Conservation (phyloP, 2,888 invertebrate genomes). For the Operophtera brumata region DNA sequence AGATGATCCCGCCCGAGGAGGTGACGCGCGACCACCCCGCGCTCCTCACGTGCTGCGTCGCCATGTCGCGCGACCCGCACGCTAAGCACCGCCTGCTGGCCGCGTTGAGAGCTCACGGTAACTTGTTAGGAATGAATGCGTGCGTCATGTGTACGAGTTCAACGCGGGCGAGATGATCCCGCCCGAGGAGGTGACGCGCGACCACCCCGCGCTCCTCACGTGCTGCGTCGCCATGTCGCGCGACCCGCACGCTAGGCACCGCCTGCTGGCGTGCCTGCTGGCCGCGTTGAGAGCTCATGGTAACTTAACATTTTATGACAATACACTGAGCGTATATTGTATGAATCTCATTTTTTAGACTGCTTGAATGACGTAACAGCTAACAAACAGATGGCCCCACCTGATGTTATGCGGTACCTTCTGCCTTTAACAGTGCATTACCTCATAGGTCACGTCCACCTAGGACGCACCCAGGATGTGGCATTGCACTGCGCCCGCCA, state of each 20-base stretch:
- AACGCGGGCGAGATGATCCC: slow-evolving; percentile 62
- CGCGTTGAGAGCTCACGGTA: slow-evolving; percentile 91
- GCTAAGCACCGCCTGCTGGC: slow-evolving; percentile 90
- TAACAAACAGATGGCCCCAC: no score
- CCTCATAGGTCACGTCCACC: no score
- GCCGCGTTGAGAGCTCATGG: slow-evolving; percentile 93
- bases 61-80: slow-evolving; percentile 84
- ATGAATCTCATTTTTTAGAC: no score
- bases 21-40: slow-evolving; percentile 88
- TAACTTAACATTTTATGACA: no score
- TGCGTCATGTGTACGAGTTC: slow-evolving; percentile 66
- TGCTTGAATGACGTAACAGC: no score
- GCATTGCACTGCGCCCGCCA: no score
- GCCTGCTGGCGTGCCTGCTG: no score
- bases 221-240: slow-evolving; percentile 84
- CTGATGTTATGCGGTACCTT: no score
- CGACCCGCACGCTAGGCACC: slow-evolving; percentile 88
- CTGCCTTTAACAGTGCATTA: no score
- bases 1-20: slow-evolving; percentile 77
- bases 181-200: slow-evolving; percentile 82
- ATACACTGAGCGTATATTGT: no score
- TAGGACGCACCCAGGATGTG: no score
- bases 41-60: slow-evolving; percentile 86
- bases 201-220: slow-evolving; percentile 89
- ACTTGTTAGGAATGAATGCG: slow-evolving; percentile 38